These are phyloP conservation scores for Trachemys scripta DNA, from an alignment of 2,113 vertebrate genomes.

Conservation along the genomic window DNA sequence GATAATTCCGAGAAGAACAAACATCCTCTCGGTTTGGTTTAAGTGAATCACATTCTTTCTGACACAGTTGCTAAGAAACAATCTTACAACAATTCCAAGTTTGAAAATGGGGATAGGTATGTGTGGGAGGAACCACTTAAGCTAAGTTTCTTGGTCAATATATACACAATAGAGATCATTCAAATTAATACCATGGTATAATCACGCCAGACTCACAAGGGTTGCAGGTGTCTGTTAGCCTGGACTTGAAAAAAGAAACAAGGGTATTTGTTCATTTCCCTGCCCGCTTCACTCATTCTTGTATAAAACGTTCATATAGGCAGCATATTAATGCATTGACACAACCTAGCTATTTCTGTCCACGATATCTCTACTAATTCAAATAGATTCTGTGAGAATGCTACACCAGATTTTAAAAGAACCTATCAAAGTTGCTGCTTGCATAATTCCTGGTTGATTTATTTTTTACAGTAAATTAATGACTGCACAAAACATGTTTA, in stretches of 20 bases:
- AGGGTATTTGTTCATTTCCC: fast-evolving
- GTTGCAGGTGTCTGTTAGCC: neutral
- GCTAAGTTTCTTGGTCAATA: neutral
- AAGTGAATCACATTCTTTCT: neutral
- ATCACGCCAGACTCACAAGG: neutral
- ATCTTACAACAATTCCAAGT: neutral
- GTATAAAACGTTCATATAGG: neutral
- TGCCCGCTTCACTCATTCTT: neutral
- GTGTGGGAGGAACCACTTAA: neutral
- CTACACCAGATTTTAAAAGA: neutral
- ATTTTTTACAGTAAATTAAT: neutral
- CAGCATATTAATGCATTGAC: neutral
- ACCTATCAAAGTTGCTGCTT: neutral
- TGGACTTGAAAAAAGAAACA: neutral
- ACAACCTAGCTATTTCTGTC: neutral
- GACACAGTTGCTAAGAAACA: neutral
- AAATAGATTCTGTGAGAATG: neutral
- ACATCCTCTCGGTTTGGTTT: neutral
- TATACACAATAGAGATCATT: neutral
- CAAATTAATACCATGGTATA: neutral
- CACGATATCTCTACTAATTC: fast-evolving
- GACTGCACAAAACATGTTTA: fast-evolving
- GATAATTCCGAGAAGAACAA: neutral
- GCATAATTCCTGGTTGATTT: neutral
- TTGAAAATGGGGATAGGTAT: neutral